Base-by-base conservation (phyloP, 1,140 invertebrate species). In the Acromyrmex charruanus region DNA sequence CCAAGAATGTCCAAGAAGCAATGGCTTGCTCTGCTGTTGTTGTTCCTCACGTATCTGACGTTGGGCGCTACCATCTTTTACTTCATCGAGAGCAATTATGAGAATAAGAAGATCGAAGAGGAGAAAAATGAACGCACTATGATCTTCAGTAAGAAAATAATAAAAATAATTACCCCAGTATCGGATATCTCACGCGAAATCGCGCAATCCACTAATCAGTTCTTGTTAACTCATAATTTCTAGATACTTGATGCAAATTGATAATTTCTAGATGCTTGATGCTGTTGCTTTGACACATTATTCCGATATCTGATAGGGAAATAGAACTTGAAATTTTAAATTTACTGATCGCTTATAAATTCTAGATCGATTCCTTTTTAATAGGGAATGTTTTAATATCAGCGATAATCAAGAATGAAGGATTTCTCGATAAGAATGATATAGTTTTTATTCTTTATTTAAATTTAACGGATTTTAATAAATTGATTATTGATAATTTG, bases 51-150 rank as follows among this genome's bases (percentile, higher is more conserved):
- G 49, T 98, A 98, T 93, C 94, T 98, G 77, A 94, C 98, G 90
- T 95, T 98, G 77, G 98, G 97, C 16, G 97, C 97, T 3, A 96
- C 96, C 66, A 97, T 98, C 82, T 98, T 98, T 92, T 97, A 97
- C 93, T 96, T 97, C 91, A 97, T 98, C 87, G 97, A 98, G 94
- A 97, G 97, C 90, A 95, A 95, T 61, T 91, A 97, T 88, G 97
- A 98, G 93, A 93, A 96, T 69, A 93, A 96, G 72, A 94, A 96
- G 74, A 95, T 96, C 53, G 92, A 93, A 66, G 93, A 96, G 89
- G 96, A 96, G 74, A 96, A 95, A 81, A 90, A 95, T 84, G 97
- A 97, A 94, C 96, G 96, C 91, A 96, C 96, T 87, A 96, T 96
- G 93, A 97, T 98, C 88, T 96, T 97, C 95, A 96, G 97, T 98